A percentile compares a stretch with the other conserved stretches of the same genome.
phyloP scores from a whole-genome alignment of 2,888 invertebrate species.

The Lissonota sp. region DNA sequence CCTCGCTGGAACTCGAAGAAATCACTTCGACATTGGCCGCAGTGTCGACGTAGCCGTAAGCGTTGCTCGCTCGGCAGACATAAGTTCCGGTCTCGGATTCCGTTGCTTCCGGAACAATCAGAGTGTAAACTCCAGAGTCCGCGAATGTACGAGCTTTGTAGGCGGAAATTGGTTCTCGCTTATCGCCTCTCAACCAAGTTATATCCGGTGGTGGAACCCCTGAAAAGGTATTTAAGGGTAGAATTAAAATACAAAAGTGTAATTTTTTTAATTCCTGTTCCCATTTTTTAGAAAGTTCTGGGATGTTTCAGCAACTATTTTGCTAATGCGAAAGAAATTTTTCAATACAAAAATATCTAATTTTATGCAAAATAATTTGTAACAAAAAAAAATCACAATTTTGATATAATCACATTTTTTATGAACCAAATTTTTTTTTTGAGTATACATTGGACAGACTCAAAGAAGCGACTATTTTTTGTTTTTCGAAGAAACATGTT shows the following conservation, averaged over 20 bases:
- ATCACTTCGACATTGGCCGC: constrained; percentile 90
- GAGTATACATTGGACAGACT: too few relatives aligned
- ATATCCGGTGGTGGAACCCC: constrained; percentile 87
- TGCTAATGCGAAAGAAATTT: too few relatives aligned
- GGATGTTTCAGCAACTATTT: too few relatives aligned
- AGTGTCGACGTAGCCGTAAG: constrained; percentile 90
- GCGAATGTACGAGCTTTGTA: constrained; percentile 89
- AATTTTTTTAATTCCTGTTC: background rate
- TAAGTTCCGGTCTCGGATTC: constrained; percentile 90
- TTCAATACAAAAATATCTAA: too few relatives aligned
- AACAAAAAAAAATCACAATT: constrained; percentile 12
- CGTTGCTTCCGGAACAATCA: constrained; percentile 90
- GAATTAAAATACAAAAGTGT: background rate
- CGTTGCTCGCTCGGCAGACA: constrained; percentile 90
- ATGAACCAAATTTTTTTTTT: constrained; percentile 7
- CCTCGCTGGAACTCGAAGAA: constrained; percentile 86
- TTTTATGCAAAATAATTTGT: too few relatives aligned
- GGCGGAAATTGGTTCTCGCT: constrained; percentile 85
- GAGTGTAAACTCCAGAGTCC: constrained; percentile 89
- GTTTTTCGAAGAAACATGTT: too few relatives aligned
- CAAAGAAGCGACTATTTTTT: too few relatives aligned
- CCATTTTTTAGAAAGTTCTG: too few relatives aligned
- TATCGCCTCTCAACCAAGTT: constrained; percentile 89
- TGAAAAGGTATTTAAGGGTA: constrained; percentile 64
- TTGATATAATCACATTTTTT: background rate